Base-by-base conservation (phyloP, 2,797 vertebrate genomes). In the Nasua narica region DNA sequence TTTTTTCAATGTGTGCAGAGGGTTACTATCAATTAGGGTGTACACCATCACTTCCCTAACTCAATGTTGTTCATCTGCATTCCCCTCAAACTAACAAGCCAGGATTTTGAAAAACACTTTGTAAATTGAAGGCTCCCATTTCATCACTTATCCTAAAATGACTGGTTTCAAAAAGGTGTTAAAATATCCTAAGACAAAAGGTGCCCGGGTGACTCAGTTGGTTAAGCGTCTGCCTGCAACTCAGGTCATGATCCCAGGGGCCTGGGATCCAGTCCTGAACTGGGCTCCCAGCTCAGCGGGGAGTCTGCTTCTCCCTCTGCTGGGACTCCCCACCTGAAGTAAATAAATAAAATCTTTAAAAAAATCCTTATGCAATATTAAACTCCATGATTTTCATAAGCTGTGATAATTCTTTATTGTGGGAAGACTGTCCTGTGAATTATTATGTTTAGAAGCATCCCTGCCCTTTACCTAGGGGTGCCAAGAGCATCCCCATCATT, bases 101-200 rank as follows among this genome's bases (percentile, higher is more conserved):
- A 96, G 40, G 7, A 93, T 69, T 95, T 25, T 95, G 46, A 96
- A 97, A 83, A 83, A 27, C 40, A 76, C 35, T 48, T 48, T 89
- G 3, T 74, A 87, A 90, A 89, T 7, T 13, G 14, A 91, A 79
- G 62, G 52, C n/a, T 65, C 32, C 72, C 21, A 13, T 86, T 88
- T 81, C 67, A 85, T 76, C 46, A 96, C 14, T 96, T 92, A 92
- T 18, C 43, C 76, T 94, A 79, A 88, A 85, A 93, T 13, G 56
- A 81, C 48, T 10, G 86, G 29, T 90, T 94, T 87, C 43, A 90
- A 82, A 91, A 96, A 81, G 12, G 16, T 46, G 19, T 76, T 79
- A 81, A 76, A 84, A 46, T 76, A 87, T 83, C 27, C 4, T 79
- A 67, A 72, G 65, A n/a, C 5, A 82, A 13, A 23, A 65, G 62